These are phyloP conservation scores for Parauchenoglanis ngamensis DNA, from an alignment of 2,797 vertebrate species.

Conservation along the genomic window DNA sequence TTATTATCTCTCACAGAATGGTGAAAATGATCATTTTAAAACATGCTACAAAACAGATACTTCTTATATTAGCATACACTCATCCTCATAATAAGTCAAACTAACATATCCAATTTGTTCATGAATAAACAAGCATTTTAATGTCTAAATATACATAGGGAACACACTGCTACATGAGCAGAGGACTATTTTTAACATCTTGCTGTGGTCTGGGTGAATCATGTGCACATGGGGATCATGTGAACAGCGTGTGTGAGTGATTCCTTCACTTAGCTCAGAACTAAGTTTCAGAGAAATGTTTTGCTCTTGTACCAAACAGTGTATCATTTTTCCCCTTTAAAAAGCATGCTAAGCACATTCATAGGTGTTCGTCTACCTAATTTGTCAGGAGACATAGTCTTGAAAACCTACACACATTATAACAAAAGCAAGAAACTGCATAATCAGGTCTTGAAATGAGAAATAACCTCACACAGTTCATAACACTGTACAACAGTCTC, in stretches of 20 bases:
- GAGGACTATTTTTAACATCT: constrained; percentile 67
- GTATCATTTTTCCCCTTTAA: not conserved
- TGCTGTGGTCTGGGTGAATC: constrained; percentile 32
- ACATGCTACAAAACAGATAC: not conserved
- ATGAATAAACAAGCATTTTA: not conserved
- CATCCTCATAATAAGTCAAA: not conserved
- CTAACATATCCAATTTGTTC: not conserved
- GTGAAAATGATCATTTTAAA: not conserved
- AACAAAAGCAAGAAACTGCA: not conserved
- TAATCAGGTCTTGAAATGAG: not conserved
- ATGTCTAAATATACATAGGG: constrained; percentile 18
- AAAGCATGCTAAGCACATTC: not conserved
- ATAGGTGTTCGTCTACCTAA: not conserved
- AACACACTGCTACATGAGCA: constrained; percentile 55
- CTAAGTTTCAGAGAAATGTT: constrained; percentile 22
- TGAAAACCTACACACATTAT: not conserved
- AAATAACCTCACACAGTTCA: not conserved
- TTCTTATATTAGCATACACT: not conserved
- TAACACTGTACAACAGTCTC: not conserved
- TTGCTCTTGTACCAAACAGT: not conserved
- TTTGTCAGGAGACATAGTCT: no score
- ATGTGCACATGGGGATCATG: constrained; percentile 52
- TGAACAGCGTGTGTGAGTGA: constrained; percentile 25
- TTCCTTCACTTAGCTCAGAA: constrained; percentile 10
- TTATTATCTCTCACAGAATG: not conserved